phyloP scores from a whole-genome alignment of 2,113 vertebrate species.

The Suncus etruscus region DNA sequence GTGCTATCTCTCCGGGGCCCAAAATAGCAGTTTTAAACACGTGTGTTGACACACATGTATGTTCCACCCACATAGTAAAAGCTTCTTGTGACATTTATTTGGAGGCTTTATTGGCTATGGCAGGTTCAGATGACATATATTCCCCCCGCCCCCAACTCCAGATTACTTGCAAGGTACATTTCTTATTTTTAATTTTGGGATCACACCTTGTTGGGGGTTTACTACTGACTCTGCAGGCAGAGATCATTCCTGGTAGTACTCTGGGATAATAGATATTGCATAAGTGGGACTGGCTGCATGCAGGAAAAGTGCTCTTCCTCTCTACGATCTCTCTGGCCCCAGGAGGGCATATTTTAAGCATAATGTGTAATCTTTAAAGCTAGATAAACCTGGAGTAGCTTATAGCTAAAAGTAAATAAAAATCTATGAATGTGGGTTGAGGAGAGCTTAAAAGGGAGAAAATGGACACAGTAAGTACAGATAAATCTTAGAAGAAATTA shows the following conservation, averaged over 20 bases:
- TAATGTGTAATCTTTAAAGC: not conserved
- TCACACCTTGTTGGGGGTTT: no score
- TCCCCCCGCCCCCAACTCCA: not conserved
- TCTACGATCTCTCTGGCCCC: no score
- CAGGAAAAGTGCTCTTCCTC: no score
- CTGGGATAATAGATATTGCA: no score
- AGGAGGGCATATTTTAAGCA: not conserved
- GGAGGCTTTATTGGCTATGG: not conserved
- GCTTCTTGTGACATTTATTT: not conserved
- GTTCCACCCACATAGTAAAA: not conserved
- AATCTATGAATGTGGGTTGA: not conserved
- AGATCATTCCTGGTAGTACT: no score
- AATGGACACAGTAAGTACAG: not conserved
- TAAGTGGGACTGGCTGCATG: no score
- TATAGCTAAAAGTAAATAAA: not conserved
- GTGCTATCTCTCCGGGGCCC: no score
- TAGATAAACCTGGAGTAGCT: not conserved
- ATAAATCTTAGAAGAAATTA: not conserved
- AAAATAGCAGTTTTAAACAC: not conserved
- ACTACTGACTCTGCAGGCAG: no score
- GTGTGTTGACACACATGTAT: not conserved
- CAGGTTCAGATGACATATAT: not conserved
- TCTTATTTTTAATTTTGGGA: no score
- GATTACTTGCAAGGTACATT: not conserved
- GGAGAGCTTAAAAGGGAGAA: not conserved